These are phyloP conservation scores for Peribatodes rhomboidaria DNA, from an alignment of 2,888 invertebrate species.

Conservation along the genomic window DNA sequence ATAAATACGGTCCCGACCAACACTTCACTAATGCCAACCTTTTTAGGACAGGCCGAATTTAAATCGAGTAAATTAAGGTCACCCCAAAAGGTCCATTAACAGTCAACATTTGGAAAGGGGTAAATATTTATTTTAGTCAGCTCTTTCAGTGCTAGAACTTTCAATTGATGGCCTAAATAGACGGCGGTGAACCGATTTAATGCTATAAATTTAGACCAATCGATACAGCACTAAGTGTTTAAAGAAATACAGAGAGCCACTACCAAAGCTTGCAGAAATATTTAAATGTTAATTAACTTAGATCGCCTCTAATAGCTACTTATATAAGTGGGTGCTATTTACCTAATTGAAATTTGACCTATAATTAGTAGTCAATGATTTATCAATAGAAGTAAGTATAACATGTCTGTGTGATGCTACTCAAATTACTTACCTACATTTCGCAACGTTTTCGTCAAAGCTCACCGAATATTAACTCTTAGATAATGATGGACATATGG, in stretches of 20 bases:
- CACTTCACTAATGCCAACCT: constrained; percentile 47
- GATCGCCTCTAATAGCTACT: not conserved
- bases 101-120: constrained; percentile 46
- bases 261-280: too few species aligned
- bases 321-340: too few species aligned
- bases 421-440: too few species aligned
- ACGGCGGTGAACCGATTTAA: constrained; percentile 10
- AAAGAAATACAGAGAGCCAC: too few species aligned
- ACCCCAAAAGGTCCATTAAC: constrained; percentile 49
- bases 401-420: too few species aligned
- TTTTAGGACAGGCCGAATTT: constrained; percentile 50
- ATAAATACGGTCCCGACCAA: constrained; percentile 47
- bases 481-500: too few species aligned
- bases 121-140: constrained; percentile 33
- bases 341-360: too few species aligned
- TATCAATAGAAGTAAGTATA: too few species aligned
- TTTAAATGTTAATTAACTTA: not conserved
- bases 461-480: too few species aligned
- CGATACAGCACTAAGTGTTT: not conserved
- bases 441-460: too few species aligned
- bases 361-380: too few species aligned
- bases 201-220: constrained; percentile 12
- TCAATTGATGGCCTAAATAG: constrained; percentile 14
- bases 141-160: constrained; percentile 22
- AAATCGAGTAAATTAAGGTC: constrained; percentile 51